Percentiles rank a stretch among this genome's conserved stretches.
Evolutionary conservation across 1,140 invertebrate genomes (phyloP).

Genomic region (Alviniconcha marisindica): DNA sequence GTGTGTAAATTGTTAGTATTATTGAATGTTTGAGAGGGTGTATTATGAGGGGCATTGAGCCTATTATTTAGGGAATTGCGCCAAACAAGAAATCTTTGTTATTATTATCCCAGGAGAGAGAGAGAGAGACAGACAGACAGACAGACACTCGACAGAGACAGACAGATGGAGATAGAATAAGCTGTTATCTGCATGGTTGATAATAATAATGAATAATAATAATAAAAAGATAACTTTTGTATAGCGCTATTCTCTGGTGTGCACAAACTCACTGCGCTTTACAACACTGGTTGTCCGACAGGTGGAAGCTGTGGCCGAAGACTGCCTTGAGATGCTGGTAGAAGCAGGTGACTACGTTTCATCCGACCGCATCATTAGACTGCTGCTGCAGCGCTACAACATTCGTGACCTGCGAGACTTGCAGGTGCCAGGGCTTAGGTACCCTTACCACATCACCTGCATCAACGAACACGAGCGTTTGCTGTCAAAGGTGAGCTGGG

Average conservation of each 20-base stretch:
- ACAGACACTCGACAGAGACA: too few relatives aligned
- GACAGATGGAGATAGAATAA: neutral
- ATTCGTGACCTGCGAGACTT: constrained; percentile 43
- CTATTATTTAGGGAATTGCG: too few relatives aligned
- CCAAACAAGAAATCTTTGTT: too few relatives aligned
- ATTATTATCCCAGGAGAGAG: too few relatives aligned
- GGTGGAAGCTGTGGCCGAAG: constrained; percentile 55
- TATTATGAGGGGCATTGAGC: too few relatives aligned
- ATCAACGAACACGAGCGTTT: constrained; percentile 19
- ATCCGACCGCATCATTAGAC: constrained; percentile 54
- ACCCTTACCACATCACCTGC: constrained; percentile 13
- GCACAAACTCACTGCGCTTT: too few relatives aligned
- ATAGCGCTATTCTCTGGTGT: too few relatives aligned
- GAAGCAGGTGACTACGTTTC: constrained; percentile 64
- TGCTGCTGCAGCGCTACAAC: constrained; percentile 58
- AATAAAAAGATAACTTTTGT: neutral
- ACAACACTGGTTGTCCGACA: constrained; percentile 22
- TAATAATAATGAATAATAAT: neutral
- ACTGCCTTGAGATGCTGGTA: constrained; percentile 65
- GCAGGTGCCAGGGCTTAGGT: constrained; percentile 27
- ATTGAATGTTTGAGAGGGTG: too few relatives aligned
- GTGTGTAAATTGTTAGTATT: too few relatives aligned
- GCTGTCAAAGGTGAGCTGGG: constrained; percentile 21
- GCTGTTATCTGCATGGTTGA: too few relatives aligned
- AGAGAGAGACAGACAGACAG: too few relatives aligned